Base-by-base conservation (phyloP, 2,797 vertebrate species). In the Muraenolepis orangiensis region DNA sequence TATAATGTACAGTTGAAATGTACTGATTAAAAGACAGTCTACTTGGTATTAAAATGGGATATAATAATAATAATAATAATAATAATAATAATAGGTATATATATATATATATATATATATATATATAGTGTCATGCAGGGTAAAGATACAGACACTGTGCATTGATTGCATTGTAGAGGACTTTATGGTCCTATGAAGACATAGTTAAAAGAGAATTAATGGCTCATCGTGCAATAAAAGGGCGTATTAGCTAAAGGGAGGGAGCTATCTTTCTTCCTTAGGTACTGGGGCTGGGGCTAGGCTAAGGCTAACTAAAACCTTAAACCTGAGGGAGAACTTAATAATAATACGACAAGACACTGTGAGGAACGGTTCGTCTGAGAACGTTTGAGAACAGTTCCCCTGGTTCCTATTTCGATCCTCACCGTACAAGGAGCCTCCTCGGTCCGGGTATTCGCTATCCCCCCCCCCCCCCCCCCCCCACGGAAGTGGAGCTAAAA, bases 401-500 rank as follows among this genome's bases (percentile, higher is more conserved):
- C 13, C 80, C 40, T 71, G 64, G 83, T 3, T 87, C 91, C 91
- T 93, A 92, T 92, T 93, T 90, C 82, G 85, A 87, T 90, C 79
- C 84, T 86, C 84, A 90, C 93, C 93, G 87, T 93, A 94, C 90
- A 94, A 92, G 93, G 93, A 93, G 90, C 85, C 91, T 78, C 86
- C n/a, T n/a, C 81, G 82, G 83, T 86, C 74, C 78, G 87, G 87
- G 76, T n/a, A n/a, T 72, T 84, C 81, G 84, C 89, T 87, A 82
- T 83, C n/a, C n/a, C n/a, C n/a, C n/a, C n/a, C n/a, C n/a, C n/a
- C n/a, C n/a, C n/a, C n/a, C n/a, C n/a, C n/a, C n/a, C n/a, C n/a
- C n/a, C n/a, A 30, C 92, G 92, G 93, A 93, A 93, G 91, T 93
- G 88, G 90, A 91, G 90, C 92, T 92, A 94, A 93, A 93, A 93